Evolutionary conservation across 2,888 invertebrate genomes (phyloP).

Genomic region (Proisotoma minuta): DNA sequence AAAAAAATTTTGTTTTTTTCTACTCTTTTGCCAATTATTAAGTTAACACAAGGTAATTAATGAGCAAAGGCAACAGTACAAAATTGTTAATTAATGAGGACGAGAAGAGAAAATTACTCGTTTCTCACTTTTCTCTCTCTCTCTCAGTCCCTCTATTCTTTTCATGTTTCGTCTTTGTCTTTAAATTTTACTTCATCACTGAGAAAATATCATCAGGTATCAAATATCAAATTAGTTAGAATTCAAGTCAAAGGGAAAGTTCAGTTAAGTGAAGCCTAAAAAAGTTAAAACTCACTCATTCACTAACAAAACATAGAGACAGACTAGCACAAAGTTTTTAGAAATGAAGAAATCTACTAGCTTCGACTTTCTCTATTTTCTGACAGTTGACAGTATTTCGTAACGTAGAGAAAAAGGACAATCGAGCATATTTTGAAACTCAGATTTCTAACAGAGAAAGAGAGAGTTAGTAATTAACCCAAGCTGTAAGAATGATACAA

Average conservation of each 20-base stretch:
- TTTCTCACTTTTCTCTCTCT: too few relatives aligned
- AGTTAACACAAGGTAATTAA: too few relatives aligned
- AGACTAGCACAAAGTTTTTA: background rate
- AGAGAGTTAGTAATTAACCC: conserved; percentile 3
- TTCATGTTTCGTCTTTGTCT: background rate
- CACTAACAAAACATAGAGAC: too few relatives aligned
- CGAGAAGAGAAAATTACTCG: too few relatives aligned
- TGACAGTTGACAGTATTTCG: background rate
- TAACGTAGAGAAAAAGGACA: background rate
- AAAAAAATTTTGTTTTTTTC: too few relatives aligned
- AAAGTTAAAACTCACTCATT: background rate
- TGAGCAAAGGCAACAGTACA: too few relatives aligned
- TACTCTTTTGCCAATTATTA: too few relatives aligned
- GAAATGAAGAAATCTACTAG: background rate
- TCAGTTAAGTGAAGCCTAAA: conserved; percentile 2
- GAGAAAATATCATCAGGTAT: background rate
- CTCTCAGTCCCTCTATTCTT: background rate
- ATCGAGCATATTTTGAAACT: background rate
- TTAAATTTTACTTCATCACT: background rate
- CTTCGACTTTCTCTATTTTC: background rate
- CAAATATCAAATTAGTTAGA: conserved; percentile 1
- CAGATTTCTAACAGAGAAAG: background rate
- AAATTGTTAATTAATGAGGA: too few relatives aligned
- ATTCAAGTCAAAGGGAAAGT: background rate
- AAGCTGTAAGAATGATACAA: background rate